These are phyloP conservation scores for Cherax quadricarinatus DNA, from an alignment of 1,140 invertebrate genomes.

Conservation along the genomic window DNA sequence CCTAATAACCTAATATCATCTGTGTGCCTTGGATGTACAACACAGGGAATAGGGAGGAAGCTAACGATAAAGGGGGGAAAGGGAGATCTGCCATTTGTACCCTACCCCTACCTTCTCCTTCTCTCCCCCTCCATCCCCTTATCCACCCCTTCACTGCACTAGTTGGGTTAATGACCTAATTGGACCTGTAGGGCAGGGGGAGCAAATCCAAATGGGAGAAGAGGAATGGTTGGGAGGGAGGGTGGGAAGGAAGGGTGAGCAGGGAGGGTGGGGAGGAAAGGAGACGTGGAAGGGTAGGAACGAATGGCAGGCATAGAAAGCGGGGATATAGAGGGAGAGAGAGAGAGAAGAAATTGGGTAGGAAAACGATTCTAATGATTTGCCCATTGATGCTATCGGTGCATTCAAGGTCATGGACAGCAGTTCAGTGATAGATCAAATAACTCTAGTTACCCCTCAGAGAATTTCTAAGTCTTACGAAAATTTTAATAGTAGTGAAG, in stretches of 20 bases:
- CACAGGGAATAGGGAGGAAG: neutral
- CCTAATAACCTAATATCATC: constrained; percentile 38
- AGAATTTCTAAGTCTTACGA: too few relatives aligned
- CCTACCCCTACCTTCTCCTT: too few relatives aligned
- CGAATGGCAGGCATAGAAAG: neutral
- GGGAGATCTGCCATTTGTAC: neutral
- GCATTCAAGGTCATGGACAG: too few relatives aligned
- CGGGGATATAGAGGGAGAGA: neutral
- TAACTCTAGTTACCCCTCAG: too few relatives aligned
- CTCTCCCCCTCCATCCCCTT: too few relatives aligned
- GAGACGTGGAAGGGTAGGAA: neutral
- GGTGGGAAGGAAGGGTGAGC: neutral
- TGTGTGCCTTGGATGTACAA: neutral
- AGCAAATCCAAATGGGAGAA: neutral
- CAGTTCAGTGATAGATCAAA: too few relatives aligned
- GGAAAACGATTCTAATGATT: neutral
- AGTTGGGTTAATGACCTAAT: constrained; percentile 7
- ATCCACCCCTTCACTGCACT: neutral
- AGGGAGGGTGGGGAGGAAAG: too few relatives aligned
- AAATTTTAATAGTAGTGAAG: too few relatives aligned
- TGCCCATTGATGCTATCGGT: too few relatives aligned
- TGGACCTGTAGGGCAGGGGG: neutral
- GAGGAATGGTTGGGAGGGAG: neutral
- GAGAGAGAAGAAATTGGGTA: neutral
- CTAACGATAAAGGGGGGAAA: neutral